Base-by-base conservation (phyloP, 1,140 invertebrate genomes). In the Drosophila littoralis region DNA sequence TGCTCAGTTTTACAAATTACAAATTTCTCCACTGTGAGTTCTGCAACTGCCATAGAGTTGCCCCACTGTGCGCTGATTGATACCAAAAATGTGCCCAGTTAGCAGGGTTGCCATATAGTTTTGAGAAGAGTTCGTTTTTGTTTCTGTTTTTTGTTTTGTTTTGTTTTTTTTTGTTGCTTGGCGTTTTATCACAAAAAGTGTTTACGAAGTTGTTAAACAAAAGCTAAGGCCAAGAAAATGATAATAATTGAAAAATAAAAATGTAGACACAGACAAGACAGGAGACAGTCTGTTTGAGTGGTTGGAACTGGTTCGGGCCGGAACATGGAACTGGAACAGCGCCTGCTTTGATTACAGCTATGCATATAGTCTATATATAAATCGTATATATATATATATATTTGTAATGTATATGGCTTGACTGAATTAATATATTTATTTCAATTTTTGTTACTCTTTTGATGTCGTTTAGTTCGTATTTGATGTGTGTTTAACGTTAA, bases 1-100 rank as follows among this genome's bases (percentile, higher is more conserved):
- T 86, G 76, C 85, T 77, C 69, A 68, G 75, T 73, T 86, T 81
- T 78, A 86, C 69, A 66, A 78, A 81, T 75, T 79, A 70, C 65
- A 69, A 59, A 71, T 64, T 71, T 71, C 68, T 60, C 65, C 68
- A 71, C 68, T 51, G 42, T 69, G 71, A 74, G 71, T 69, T 63
- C 66, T 72, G 42, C 42, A 45, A 22, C 22, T 42, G 28, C 32
- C 32, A 63, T 43, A n/a, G 45, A 48, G n/a, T 45, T 45, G 28
- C 58, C 35, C 45, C 35, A 50, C 17, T 43, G 38, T 54, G 63
- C 38, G 40, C n/a, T 46, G 40, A 60, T 46, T 33, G n/a, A 10
- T 42, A 7, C 12, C 17, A 33, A 51, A 51, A 35, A 51, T 51
- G n/a, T 35, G 13, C 32, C 13, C 32, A 58, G 28, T 43, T 13